Base-by-base conservation (phyloP, 2,113 vertebrate species). In the Talpa occidentalis region DNA sequence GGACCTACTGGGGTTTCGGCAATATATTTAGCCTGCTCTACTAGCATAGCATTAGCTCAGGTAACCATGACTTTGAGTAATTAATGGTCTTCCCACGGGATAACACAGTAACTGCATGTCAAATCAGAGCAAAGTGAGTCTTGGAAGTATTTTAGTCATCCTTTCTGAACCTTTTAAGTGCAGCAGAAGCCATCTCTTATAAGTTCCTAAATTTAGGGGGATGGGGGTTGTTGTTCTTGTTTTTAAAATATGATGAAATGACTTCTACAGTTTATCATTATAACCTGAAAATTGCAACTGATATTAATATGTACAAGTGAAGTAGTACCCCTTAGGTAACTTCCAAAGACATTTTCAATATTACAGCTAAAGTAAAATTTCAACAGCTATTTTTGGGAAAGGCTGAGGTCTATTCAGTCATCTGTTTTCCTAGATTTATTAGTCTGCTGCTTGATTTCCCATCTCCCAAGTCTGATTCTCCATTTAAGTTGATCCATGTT, bases 351-450 rank as follows among this genome's bases (percentile, higher is more conserved):
- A 56, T 40, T 90, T 74, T 93, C 89, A 84, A 37, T 40, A 59
- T 59, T 76, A 78, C 32, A 15, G 54, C 79, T 77, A 74, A 85
- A 89, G 49, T 70, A 32, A 90, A 88, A 67, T 86, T 76, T 76
- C 80, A 93, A 87, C 79, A 95, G 60, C 22, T 54, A 15, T 2
- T 16, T 40, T 76, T 89, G n/a, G 37, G 14, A 96, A 49, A 74
- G 59, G 47, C 30, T 92, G 78, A n/a, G 78, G 28, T 49, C 35
- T 84, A 54, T 89, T 73, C 21, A 84, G 59, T 54, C 42, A 56
- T 95, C 93, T 93, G 26, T 73, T 90, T 88, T 82, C 30, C 52
- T 90, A 17, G 81, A 80, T 92, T 49, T 90, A 49, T 59, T 90
- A 49, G 35, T 44, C 67, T 88, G 16, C 52, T 94, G 7, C 83